These are phyloP conservation scores for Gallinago nigripennis DNA, from an alignment of 2,797 vertebrate genomes.

Conservation along the genomic window DNA sequence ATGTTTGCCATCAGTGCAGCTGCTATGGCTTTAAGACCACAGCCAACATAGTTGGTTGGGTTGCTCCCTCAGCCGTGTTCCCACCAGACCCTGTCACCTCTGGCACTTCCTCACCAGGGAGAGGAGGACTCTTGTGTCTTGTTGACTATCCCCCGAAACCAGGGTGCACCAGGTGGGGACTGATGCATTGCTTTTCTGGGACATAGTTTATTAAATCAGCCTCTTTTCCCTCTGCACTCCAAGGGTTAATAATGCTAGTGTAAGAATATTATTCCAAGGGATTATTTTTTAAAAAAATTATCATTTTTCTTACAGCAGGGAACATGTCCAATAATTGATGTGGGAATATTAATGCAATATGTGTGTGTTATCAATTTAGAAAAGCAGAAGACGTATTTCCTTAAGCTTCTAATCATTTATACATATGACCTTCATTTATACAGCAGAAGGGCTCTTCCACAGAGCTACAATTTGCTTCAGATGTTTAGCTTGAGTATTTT, in stretches of 20 bases:
- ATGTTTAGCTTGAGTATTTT: constrained; percentile 64
- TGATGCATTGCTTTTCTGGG: background rate
- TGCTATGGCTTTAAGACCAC: background rate
- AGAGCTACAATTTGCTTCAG: constrained; percentile 62
- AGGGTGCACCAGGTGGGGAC: background rate
- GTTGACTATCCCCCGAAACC: background rate
- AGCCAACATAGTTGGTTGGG: background rate
- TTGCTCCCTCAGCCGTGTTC: background rate
- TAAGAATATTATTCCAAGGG: constrained; percentile 37
- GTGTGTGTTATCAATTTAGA: constrained; percentile 62
- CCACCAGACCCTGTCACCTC: background rate
- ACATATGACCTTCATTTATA: constrained; percentile 65
- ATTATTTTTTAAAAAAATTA: background rate
- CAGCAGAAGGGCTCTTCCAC: constrained; percentile 52
- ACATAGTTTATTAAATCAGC: background rate
- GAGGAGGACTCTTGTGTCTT: background rate
- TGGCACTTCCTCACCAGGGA: background rate
- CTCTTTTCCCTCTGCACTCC: background rate
- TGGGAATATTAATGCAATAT: constrained; percentile 59
- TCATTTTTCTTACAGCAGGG: background rate
- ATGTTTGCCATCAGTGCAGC: background rate
- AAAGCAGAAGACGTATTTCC: constrained; percentile 64
- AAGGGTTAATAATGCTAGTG: constrained; percentile 19
- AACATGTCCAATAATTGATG: constrained; percentile 54
- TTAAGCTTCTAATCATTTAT: constrained; percentile 68